Evolutionary conservation across 2,113 vertebrate species (phyloP), one percentile per base, ranked within the genome.

Genomic region (Sialia sialis): DNA sequence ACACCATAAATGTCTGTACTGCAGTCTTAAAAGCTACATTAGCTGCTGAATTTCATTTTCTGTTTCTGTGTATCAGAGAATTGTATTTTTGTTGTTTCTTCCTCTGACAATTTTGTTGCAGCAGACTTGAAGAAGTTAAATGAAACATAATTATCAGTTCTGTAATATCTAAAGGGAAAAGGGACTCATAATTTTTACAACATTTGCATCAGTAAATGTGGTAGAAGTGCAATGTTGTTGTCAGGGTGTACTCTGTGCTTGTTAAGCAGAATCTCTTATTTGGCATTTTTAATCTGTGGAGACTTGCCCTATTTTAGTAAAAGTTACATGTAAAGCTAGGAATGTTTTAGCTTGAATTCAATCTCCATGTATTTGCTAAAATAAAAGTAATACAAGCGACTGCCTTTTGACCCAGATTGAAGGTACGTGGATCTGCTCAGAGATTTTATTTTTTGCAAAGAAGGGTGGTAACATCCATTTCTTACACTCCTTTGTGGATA

Each of bases 171-270:
- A 46, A 48, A 23, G 43, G 9, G 32, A 72, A 63, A 67, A 66
- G 1, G 4, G 29, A 32, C 5, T 44, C 14, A 43, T 13, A 36
- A 38, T 77, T 76, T 76, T 84, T 84, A 34, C 8, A 55, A 3
- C 30, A 4, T 63, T 76, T 68, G 1, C 43, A 60, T 63, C n/a
- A 38, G 11, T 41, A 87, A 69, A 51, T 19, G 23, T 75, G 52
- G 21, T 29, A 59, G n/a, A 25, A 27, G 1, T 55, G 7, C 41
- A 60, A 60, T 39, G 7, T 3, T 39, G 2, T 58, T 1, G 0
- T 43, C 8, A 41, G 23, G 29, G 3, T 66, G 48, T 44, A 16
- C 36, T 62, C 77, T 1, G 0, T 67, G 10, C 13, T 41, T 78
- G 22, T 10, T 18, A 56, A 67, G 21, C 21, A 68, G 51, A 63